Evolutionary conservation across 2,888 invertebrate genomes (phyloP), one percentile per base, ranked within the genome.

Genomic region (Hydropsyche betteni): DNA sequence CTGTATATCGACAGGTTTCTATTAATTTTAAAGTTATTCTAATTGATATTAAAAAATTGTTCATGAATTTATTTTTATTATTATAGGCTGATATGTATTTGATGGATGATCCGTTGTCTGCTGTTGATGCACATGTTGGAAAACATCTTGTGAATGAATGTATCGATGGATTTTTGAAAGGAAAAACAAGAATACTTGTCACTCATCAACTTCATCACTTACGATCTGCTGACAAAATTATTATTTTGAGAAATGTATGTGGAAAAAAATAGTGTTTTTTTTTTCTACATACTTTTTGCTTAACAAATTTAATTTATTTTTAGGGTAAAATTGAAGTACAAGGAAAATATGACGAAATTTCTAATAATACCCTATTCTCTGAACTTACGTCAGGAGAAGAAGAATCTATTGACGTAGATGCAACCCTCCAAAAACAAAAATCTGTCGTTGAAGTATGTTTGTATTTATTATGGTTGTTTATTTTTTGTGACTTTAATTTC

Each of bases 141-240:
- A 89, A 90, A 80, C 91, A 92, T 81, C 85, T 94, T 33, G 91
- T 93, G 80, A 87, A 91, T 8, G 89, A 92, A 83, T 94, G 92
- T 79, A 88, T 93, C 52, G 86, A 85, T 80, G 88, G 88, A 0
- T 86, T 88, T 71, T 84, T 94, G 76, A 84, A 86, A 12, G 85
- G 90, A 77, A 90, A 92, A 82, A 92, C 93, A 1, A 87, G 93
- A 36, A 89, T 95, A 78, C 88, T 96, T 8, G 93, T 94, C 76
- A 96, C 96, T 0, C 95, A 96, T 84, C 95, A 96, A 83, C 85
- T 94, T 34, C 95, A 96, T 82, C 93, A 92, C 81, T 86, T 93
- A 38, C 89, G 90, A 80, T 82, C 87, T 12, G 91, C 90, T 0
- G 90, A 92, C 82, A 87, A 87, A 77, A 88, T 93, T 69, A 84